Conservation (phyloP, 2,113 vertebrate species). For the Emydocephalus ijimae region DNA sequence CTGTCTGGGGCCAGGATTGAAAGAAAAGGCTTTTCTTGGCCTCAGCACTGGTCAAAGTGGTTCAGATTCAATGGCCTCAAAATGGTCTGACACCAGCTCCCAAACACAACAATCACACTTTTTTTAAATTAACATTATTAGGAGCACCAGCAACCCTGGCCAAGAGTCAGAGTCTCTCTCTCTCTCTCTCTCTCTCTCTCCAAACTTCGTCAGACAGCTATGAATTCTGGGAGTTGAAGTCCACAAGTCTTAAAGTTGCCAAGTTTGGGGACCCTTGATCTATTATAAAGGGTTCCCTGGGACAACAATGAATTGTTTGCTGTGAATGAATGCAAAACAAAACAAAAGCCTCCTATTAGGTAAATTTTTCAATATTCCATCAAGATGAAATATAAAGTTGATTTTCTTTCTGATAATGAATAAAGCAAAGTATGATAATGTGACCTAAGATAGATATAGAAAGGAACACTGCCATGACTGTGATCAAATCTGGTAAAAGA, state of each 20-base stretch:
- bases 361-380: background rate
- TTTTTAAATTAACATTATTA: no score
- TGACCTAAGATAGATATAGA: background rate
- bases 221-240: no score
- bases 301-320: background rate
- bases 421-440: background rate
- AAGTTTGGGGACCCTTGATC: no score
- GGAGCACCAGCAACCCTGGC: no score
- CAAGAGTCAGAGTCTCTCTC: no score
- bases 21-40: background rate
- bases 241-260: no score
- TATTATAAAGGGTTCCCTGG: background rate
- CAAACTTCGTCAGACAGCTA: no score
- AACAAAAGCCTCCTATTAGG: background rate
- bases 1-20: background rate
- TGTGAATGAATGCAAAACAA: background rate
- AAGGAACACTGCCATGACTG: background rate
- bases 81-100: no score
- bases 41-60: background rate
- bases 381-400: background rate
- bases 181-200: no score
- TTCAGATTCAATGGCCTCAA: background rate
- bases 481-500: conserved; percentile 15
- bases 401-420: background rate
- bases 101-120: no score